Conservation (phyloP, 1,140 invertebrate species). For the Macrobrachium nipponense region DNA sequence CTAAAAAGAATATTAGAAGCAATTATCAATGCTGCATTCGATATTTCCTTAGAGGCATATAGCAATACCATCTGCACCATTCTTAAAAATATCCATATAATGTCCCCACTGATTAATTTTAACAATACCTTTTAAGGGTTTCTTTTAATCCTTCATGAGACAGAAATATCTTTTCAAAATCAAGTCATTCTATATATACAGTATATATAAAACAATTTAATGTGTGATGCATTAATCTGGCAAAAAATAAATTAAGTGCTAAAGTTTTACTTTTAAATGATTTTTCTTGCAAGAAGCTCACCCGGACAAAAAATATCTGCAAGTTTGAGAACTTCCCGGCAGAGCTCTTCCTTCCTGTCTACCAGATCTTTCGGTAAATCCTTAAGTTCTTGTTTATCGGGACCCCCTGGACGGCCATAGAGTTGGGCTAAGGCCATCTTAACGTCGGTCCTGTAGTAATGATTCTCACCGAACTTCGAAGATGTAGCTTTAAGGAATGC, state of each 20-base stretch:
- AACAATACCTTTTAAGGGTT: background rate
- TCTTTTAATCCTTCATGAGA: slow-evolving; percentile 8
- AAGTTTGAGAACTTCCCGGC: slow-evolving; percentile 75
- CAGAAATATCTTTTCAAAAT: no score
- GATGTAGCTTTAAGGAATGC: slow-evolving; percentile 73
- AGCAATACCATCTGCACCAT: background rate
- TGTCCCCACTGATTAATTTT: background rate
- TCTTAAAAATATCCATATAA: background rate
- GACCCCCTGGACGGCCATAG: slow-evolving; percentile 27
- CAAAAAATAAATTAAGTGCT: no score
- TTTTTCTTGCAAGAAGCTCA: background rate
- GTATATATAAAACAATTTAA: background rate
- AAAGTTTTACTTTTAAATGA: background rate
- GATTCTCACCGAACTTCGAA: slow-evolving; percentile 74
- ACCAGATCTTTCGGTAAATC: slow-evolving; percentile 70
- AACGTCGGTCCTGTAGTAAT: slow-evolving; percentile 76
- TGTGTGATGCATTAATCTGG: background rate
- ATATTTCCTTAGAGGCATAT: no score
- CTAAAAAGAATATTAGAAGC: slow-evolving; percentile 66
- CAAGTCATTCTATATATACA: no score
- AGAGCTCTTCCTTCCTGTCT: slow-evolving; percentile 75
- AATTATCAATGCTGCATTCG: background rate
- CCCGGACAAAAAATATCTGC: slow-evolving; percentile 75
- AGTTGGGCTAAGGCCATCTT: slow-evolving; percentile 68
- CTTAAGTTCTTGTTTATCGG: slow-evolving; percentile 38